Conservation (phyloP, 2,113 vertebrate species). For the Rhagologus leucostigma region DNA sequence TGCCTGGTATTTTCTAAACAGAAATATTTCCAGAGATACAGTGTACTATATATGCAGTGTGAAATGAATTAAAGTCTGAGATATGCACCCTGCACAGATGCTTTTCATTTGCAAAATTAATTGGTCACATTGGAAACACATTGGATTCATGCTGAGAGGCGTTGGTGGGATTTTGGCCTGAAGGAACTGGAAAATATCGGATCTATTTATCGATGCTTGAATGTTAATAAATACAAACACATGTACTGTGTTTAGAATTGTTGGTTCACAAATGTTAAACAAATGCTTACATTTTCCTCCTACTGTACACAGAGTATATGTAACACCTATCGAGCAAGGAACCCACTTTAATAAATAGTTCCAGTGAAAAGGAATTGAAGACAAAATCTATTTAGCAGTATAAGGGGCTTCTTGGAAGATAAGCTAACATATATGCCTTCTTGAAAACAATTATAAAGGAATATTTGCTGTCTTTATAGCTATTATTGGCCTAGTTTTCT, state of each 20-base stretch:
- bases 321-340: neutral
- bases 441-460: neutral
- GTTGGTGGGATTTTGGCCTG: neutral
- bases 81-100: neutral
- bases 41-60: neutral
- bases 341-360: neutral
- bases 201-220: neutral
- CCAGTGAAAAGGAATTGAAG: neutral
- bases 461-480: neutral
- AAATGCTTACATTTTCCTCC: neutral
- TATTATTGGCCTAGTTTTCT: neutral
- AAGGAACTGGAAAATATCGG: neutral
- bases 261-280: neutral
- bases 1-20: neutral
- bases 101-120: conserved; percentile 6
- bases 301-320: neutral
- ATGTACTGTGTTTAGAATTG: neutral
- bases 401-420: neutral
- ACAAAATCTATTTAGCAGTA: neutral
- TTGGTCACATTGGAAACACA: neutral
- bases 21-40: neutral
- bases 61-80: neutral
- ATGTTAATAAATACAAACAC: neutral
- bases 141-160: neutral
- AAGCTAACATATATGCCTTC: neutral